Evolutionary conservation across 2,888 invertebrate genomes (phyloP).

Genomic region (Drosophila buzzatii): DNA sequence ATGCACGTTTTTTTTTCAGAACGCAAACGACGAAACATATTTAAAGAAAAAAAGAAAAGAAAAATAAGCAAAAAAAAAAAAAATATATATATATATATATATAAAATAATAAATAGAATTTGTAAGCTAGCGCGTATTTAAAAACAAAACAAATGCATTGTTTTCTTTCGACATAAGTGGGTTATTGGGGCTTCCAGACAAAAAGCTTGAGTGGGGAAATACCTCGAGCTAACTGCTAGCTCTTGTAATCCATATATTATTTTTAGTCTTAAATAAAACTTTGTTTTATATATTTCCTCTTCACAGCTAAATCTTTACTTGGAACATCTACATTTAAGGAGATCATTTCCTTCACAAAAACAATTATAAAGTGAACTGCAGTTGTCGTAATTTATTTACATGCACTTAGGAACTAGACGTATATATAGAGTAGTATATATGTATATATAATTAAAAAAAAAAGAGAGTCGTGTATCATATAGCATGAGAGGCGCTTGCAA

Average conservation of each 20-base stretch:
- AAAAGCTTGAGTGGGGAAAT: neutral
- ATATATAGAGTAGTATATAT: constrained; percentile 7
- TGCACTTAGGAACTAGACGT: constrained; percentile 26
- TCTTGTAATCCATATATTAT: neutral
- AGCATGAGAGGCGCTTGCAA: constrained; percentile 53
- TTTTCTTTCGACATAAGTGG: neutral
- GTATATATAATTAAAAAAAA: constrained; percentile 2
- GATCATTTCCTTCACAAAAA: neutral
- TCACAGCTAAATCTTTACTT: neutral
- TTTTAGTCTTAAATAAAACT: neutral
- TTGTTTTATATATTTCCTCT: neutral
- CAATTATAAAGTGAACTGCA: constrained; percentile 15
- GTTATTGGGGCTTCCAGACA: neutral
- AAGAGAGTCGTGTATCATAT: constrained; percentile 19
- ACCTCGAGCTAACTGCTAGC: neutral
- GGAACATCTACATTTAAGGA: too few species aligned
- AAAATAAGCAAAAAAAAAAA: neutral
- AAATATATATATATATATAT: neutral
- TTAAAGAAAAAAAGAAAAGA: neutral
- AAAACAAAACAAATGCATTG: constrained; percentile 2
- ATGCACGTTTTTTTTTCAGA: neutral
- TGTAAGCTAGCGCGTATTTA: constrained; percentile 23
- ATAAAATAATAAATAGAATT: constrained; percentile 26
- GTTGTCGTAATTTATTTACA: constrained; percentile 56
- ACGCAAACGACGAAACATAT: neutral